phyloP scores from a whole-genome alignment of 2,113 vertebrate genomes.

The Camelus dromedarius region DNA sequence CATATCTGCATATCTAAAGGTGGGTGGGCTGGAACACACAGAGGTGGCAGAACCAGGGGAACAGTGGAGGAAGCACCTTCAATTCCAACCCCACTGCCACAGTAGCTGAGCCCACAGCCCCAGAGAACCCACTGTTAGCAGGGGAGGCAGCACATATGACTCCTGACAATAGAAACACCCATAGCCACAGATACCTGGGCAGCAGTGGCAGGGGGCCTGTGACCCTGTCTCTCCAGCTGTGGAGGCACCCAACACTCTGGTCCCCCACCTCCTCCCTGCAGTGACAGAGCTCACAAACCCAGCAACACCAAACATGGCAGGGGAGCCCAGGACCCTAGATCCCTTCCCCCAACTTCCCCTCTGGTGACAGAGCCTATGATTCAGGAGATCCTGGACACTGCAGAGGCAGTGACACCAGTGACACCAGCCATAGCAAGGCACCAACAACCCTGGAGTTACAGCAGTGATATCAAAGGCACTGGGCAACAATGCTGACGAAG shows the following conservation, averaged over 20 bases:
- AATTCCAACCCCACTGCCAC: not conserved
- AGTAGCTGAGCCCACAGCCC: not conserved
- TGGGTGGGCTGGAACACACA: not conserved
- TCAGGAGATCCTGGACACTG: not conserved
- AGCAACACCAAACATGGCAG: not conserved
- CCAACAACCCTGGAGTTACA: not conserved
- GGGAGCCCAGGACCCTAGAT: not conserved
- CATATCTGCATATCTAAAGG: not conserved
- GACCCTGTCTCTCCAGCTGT: not conserved
- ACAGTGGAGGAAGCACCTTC: not conserved
- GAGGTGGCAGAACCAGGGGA: not conserved
- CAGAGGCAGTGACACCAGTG: not conserved
- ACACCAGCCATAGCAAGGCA: not conserved
- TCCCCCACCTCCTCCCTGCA: not conserved
- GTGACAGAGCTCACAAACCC: not conserved
- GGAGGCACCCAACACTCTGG: not conserved
- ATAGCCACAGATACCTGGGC: not conserved
- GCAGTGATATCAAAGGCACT: not conserved
- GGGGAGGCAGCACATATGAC: not conserved
- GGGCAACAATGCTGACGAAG: not conserved
- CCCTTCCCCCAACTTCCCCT: accelerated
- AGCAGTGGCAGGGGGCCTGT: not conserved
- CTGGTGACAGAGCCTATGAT: not conserved
- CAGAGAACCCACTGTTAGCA: not conserved
- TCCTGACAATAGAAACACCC: not conserved